phyloP scores from a whole-genome alignment of 1,140 invertebrate species.

The Drosophila takahashii region DNA sequence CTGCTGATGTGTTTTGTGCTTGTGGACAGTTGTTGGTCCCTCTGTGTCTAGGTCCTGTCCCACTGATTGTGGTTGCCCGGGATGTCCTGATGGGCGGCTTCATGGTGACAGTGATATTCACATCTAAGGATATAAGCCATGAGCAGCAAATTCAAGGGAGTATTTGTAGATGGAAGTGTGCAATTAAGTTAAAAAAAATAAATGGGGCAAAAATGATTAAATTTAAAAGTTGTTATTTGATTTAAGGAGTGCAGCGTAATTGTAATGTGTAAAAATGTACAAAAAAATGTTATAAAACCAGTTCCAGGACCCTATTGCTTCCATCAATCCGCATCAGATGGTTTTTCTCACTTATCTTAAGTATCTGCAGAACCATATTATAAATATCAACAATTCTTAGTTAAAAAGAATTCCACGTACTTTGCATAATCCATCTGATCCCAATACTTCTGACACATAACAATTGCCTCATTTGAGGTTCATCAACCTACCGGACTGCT shows the following conservation, averaged over 20 bases:
- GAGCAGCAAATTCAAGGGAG: slow-evolving; percentile 17
- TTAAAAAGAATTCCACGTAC: neutral
- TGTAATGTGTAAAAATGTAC: too few species aligned
- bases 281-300: neutral
- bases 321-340: slow-evolving; percentile 1
- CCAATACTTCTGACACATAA: slow-evolving; percentile 8
- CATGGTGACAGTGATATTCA: slow-evolving; percentile 34
- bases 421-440: neutral
- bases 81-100: slow-evolving; percentile 8
- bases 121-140: slow-evolving; percentile 21
- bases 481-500: slow-evolving; percentile 23
- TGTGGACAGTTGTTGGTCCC: slow-evolving; percentile 59
- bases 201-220: neutral
- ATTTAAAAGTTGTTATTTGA: too few species aligned
- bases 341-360: slow-evolving; percentile 12
- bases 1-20: slow-evolving; percentile 75
- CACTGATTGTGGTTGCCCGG: slow-evolving; percentile 39
- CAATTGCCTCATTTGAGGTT: slow-evolving; percentile 35
- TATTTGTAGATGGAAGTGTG: neutral
- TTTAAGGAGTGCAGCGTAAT: too few species aligned
- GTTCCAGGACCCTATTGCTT: neutral
- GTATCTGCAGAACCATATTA: neutral
- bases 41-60: slow-evolving; percentile 33
- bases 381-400: neutral
- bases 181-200: neutral